Evolutionary conservation across 2,113 vertebrate genomes (phyloP).

Genomic region (Sakesphorus luctuosus): DNA sequence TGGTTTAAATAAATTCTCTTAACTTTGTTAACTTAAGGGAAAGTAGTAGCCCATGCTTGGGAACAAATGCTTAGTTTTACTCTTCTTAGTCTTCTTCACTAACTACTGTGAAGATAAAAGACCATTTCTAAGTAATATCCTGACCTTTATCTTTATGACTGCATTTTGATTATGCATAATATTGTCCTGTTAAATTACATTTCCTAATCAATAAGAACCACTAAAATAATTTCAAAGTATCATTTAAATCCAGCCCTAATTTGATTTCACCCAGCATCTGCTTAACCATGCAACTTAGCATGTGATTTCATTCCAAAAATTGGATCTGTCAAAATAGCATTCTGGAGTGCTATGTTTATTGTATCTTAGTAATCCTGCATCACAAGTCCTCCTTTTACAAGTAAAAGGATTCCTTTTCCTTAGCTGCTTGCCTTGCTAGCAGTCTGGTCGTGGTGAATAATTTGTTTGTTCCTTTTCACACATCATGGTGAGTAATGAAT

Average conservation of each 20-base stretch:
- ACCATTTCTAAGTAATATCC: background rate
- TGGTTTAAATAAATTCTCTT: background rate
- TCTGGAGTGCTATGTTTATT: background rate
- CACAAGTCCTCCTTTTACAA: background rate
- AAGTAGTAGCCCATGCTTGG: background rate
- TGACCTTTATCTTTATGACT: background rate
- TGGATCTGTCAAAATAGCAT: background rate
- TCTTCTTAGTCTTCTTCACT: background rate
- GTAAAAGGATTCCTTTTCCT: slow-evolving; percentile 10
- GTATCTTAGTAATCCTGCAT: background rate
- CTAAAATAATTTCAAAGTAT: slow-evolving; percentile 20
- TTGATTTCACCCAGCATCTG: background rate
- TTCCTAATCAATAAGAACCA: slow-evolving; percentile 25
- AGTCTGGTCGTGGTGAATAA: background rate
- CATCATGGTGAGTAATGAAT: background rate
- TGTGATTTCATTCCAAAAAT: background rate
- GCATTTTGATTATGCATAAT: slow-evolving; percentile 25
- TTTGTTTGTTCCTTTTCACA: background rate
- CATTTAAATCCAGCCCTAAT: background rate
- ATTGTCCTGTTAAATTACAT: slow-evolving; percentile 14
- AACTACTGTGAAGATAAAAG: background rate
- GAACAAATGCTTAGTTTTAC: background rate
- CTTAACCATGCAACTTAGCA: background rate
- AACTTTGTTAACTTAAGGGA: background rate
- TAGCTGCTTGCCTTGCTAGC: background rate